A percentile compares a stretch with the other conserved stretches of the same genome.
Conservation (phyloP, 2,888 invertebrate genomes). For the Yponomeuta evonymella region DNA sequence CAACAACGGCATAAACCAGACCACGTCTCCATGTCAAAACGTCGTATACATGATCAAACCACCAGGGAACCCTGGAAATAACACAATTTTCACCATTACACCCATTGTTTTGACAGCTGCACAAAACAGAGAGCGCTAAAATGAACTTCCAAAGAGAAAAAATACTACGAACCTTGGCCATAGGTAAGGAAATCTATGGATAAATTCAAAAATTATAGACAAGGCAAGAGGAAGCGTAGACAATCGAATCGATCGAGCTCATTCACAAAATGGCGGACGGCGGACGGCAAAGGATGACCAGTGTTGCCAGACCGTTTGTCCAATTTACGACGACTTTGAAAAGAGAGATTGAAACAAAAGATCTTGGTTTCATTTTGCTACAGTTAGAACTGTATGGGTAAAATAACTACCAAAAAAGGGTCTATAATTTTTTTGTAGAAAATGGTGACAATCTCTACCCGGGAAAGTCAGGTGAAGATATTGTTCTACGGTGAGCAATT, state of each 20-base stretch:
- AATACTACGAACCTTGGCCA: conserved; percentile 74
- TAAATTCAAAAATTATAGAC: conserved; percentile 26
- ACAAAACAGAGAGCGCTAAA: conserved; percentile 45
- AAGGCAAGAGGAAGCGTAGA: conserved; percentile 55
- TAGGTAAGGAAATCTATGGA: conserved; percentile 57
- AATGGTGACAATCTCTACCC: no score
- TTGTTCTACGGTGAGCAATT: no score
- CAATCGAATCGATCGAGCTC: conserved; percentile 50
- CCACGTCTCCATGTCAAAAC: conserved; percentile 64
- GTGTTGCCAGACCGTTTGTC: neutral
- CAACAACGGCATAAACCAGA: conserved; percentile 67
- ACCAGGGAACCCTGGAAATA: conserved; percentile 54
- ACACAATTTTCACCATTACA: conserved; percentile 35
- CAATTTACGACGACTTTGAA: no score
- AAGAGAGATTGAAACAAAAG: no score
- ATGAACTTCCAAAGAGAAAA: conserved; percentile 66
- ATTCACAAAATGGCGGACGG: conserved; percentile 59
- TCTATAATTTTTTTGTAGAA: no score
- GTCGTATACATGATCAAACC: conserved; percentile 45
- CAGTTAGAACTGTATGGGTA: no score
- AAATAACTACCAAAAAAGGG: no score
- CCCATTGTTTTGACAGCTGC: conserved; percentile 60
- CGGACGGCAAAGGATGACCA: conserved; percentile 24
- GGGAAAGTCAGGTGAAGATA: no score
- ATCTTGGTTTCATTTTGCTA: no score